Percentiles rank a stretch among this genome's conserved stretches.
These are phyloP conservation scores for Plumapathes pennacea DNA, from an alignment of 92 coral and sea anemone genomes.

Conservation along the genomic window DNA sequence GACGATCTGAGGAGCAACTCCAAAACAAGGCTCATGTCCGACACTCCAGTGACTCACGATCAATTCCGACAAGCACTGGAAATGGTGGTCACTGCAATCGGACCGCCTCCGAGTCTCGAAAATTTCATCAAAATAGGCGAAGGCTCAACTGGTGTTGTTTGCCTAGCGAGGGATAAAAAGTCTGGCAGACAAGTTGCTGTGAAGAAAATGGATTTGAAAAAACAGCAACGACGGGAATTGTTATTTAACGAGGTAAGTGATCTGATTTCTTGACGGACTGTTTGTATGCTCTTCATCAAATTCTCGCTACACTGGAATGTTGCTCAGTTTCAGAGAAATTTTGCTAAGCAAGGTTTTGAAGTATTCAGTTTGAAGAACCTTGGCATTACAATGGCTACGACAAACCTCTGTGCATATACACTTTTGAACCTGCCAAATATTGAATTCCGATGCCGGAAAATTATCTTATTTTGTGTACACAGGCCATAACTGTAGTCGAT, in stretches of 20 bases:
- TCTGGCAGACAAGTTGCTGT: constrained; percentile 94
- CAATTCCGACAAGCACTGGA: constrained; percentile 92
- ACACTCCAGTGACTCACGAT: constrained; percentile 90
- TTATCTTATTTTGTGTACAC: no score
- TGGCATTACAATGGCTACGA: no score
- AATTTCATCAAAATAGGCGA: constrained; percentile 99
- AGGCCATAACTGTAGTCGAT: no score
- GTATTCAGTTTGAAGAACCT: no score
- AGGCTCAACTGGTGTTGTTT: constrained; percentile 97
- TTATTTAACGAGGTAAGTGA: constrained; percentile 94
- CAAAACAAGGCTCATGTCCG: constrained; percentile 92
- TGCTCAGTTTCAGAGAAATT: no score
- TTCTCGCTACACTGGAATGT: no score
- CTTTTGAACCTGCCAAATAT: no score
- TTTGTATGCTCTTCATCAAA: no score
- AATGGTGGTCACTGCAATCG: constrained; percentile 78
- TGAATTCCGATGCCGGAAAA: no score
- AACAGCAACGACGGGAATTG: constrained; percentile 93
- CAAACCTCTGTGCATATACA: no score
- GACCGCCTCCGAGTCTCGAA: constrained; percentile 77
- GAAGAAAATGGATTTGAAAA: constrained; percentile 95
- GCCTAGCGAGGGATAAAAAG: constrained; percentile 90
- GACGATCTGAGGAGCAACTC: constrained; percentile 59
- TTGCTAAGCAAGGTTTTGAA: no score
- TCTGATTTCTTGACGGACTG: no score